phyloP scores from a whole-genome alignment of 1,140 invertebrate genomes.

The Monochamus saltuarius region DNA sequence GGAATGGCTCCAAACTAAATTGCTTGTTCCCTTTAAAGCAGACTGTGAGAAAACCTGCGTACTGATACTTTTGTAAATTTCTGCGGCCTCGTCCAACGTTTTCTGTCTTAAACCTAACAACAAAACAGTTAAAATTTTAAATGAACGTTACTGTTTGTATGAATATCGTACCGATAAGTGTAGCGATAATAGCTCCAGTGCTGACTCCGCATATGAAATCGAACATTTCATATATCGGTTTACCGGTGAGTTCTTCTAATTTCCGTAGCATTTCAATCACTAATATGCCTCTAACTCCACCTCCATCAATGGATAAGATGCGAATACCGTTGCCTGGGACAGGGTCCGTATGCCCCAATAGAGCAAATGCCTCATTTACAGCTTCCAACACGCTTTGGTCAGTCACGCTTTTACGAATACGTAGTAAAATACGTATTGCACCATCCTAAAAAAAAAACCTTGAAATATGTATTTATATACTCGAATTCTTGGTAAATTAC shows the following conservation, averaged over 20 bases:
- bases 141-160: background rate
- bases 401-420: slow-evolving; percentile 51
- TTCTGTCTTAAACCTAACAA: slow-evolving; percentile 32
- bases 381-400: slow-evolving; percentile 51
- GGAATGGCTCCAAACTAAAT: slow-evolving; percentile 81
- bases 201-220: slow-evolving; percentile 92
- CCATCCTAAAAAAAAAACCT: slow-evolving; percentile 57
- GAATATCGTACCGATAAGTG: slow-evolving; percentile 5
- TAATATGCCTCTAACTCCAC: slow-evolving; percentile 82
- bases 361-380: slow-evolving; percentile 65
- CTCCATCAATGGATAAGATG: slow-evolving; percentile 87
- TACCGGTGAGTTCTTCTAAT: slow-evolving; percentile 72
- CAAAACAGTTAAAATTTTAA: slow-evolving; percentile 12
- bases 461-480: background rate
- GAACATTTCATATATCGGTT: slow-evolving; percentile 71
- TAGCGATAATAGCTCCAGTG: slow-evolving; percentile 71
- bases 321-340: slow-evolving; percentile 73
- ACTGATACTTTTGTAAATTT: slow-evolving; percentile 58
- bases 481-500: slow-evolving; percentile 51
- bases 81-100: slow-evolving; percentile 27
- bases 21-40: slow-evolving; percentile 71
- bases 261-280: slow-evolving; percentile 79
- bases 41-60: slow-evolving; percentile 72
- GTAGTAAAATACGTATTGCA: slow-evolving; percentile 63
- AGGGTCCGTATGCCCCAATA: slow-evolving; percentile 75